These are phyloP conservation scores for Oscheius myriophilus DNA, from an alignment of 2,888 invertebrate species.

Conservation along the genomic window DNA sequence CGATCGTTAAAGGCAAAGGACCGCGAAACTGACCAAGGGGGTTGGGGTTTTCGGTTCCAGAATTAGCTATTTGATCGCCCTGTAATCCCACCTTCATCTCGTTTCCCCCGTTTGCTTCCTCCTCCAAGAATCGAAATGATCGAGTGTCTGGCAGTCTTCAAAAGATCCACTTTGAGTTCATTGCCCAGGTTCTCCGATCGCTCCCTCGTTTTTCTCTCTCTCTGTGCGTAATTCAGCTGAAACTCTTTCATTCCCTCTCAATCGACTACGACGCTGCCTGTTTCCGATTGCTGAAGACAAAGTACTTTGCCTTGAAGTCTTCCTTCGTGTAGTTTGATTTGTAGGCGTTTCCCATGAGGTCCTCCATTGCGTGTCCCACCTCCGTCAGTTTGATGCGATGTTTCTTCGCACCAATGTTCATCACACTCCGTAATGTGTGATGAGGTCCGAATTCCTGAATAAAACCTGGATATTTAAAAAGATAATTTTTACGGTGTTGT, in stretches of 20 bases:
- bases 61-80: no score
- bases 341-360: slow-evolving; percentile 97
- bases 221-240: slow-evolving; percentile 15
- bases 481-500: slow-evolving; percentile 79
- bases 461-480: not conserved
- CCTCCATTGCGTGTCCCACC: slow-evolving; percentile 93
- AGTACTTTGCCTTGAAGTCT: slow-evolving; percentile 78
- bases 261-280: slow-evolving; percentile 28
- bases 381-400: slow-evolving; percentile 29
- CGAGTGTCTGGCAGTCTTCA: slow-evolving; percentile 50
- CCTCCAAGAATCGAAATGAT: slow-evolving; percentile 45
- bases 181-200: slow-evolving; percentile 27
- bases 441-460: slow-evolving; percentile 22
- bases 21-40: no score
- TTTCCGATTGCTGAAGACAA: slow-evolving; percentile 52
- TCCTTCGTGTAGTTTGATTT: slow-evolving; percentile 91
- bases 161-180: slow-evolving; percentile 42
- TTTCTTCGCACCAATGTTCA: slow-evolving; percentile 22
- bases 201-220: not conserved
- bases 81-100: slow-evolving; percentile 25
- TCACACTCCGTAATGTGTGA: slow-evolving; percentile 26
- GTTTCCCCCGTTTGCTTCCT: not conserved
- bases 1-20: no score
- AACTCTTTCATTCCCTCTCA: not conserved
- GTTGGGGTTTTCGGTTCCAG: no score